Evolutionary conservation across 2,797 vertebrate genomes (phyloP).

Genomic region (Craterocephalus amniculus): DNA sequence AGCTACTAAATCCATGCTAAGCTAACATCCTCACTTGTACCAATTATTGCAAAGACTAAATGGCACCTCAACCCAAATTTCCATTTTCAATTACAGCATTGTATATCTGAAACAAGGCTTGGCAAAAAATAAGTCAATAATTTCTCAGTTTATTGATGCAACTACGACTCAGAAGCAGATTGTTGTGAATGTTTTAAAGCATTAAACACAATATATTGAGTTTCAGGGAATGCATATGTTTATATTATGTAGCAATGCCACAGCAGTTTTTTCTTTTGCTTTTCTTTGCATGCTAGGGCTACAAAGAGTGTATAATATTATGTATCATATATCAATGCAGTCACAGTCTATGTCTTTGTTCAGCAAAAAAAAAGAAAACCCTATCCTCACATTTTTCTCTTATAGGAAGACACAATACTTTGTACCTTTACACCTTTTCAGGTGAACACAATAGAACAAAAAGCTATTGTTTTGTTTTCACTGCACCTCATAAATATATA

Average conservation of each 20-base stretch:
- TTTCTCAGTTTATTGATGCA: neutral
- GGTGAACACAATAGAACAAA: slow-evolving; percentile 17
- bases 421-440: slow-evolving; percentile 1
- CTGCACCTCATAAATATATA: neutral
- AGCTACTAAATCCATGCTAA: slow-evolving; percentile 52
- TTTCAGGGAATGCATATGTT: slow-evolving; percentile 17
- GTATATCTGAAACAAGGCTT: neutral
- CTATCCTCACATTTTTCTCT: slow-evolving; percentile 48
- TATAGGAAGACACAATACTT: slow-evolving; percentile 38
- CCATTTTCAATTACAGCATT: slow-evolving; percentile 12
- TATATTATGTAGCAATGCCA: slow-evolving; percentile 13
- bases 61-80: slow-evolving; percentile 22
- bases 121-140: neutral
- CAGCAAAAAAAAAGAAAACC: slow-evolving; percentile 51
- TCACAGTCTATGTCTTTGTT: slow-evolving; percentile 52
- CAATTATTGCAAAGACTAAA: slow-evolving; percentile 52
- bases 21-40: slow-evolving; percentile 27
- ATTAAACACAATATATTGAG: slow-evolving; percentile 12
- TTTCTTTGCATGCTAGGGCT: slow-evolving; percentile 44
- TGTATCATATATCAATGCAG: slow-evolving; percentile 30
- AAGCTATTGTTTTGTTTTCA: slow-evolving; percentile 20
- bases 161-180: neutral
- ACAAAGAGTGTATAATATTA: slow-evolving; percentile 50
- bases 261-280: slow-evolving; percentile 34
- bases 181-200: slow-evolving; percentile 7